phyloP scores from a whole-genome alignment of 2,888 invertebrate species.

The Hirtodrosophila trivittata region DNA sequence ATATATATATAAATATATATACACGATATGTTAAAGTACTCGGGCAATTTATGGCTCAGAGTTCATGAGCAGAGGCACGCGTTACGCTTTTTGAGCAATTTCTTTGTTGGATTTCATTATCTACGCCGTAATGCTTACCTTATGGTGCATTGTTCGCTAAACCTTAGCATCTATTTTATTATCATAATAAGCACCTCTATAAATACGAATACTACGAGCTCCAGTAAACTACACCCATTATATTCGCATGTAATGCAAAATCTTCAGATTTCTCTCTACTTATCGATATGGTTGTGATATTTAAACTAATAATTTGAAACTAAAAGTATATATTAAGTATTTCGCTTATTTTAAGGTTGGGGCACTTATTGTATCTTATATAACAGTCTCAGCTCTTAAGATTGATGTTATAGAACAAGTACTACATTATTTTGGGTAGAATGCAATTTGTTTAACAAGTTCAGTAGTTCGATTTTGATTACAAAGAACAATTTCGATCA shows the following conservation, averaged over 20 bases:
- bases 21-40: background rate
- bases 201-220: background rate
- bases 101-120: constrained; percentile 72
- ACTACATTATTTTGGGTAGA: no score
- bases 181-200: background rate
- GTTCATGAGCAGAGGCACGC: constrained; percentile 68
- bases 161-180: constrained; percentile 40
- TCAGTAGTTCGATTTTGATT: no score
- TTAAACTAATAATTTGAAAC: no score
- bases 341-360: no score
- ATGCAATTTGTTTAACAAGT: no score
- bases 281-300: no score
- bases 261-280: no score
- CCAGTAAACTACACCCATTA: background rate
- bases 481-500: no score
- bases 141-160: constrained; percentile 67
- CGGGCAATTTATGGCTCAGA: constrained; percentile 72
- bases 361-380: no score
- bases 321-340: no score
- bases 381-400: no score
- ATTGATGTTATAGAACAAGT: no score
- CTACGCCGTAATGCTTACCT: constrained; percentile 66
- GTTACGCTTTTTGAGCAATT: constrained; percentile 77
- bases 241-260: background rate
- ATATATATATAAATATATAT: constrained; percentile 1